Evolutionary conservation across 2,113 vertebrate species (phyloP).

Genomic region (Spermophilus dauricus): DNA sequence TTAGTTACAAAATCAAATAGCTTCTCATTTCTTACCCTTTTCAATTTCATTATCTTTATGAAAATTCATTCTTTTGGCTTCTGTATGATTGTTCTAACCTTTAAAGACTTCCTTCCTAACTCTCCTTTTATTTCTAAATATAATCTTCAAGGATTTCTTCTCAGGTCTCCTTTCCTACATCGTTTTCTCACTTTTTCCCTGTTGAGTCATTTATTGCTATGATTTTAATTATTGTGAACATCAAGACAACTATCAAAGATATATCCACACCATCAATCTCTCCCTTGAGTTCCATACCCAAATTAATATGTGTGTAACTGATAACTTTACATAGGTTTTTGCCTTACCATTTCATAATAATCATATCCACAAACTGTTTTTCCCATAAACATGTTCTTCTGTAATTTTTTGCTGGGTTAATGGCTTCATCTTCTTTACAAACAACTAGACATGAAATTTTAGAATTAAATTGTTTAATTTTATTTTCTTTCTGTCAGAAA

Average conservation of each 20-base stretch:
- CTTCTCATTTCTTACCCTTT: background rate
- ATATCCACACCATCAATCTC: background rate
- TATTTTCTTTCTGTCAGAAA: background rate
- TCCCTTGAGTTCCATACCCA: background rate
- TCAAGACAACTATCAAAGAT: background rate
- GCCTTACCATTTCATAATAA: background rate
- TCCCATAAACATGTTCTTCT: background rate
- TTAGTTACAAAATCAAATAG: background rate
- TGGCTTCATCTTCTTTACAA: background rate
- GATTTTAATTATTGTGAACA: background rate
- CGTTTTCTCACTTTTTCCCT: background rate
- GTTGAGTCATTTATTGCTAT: background rate
- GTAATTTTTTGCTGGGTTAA: constrained; percentile 2
- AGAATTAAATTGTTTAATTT: background rate
- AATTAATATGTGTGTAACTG: background rate
- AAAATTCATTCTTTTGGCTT: constrained; percentile 27
- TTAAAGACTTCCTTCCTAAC: background rate
- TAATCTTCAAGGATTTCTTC: background rate
- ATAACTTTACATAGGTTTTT: background rate
- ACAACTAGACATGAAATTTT: background rate
- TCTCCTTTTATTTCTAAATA: background rate
- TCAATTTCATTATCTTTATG: background rate
- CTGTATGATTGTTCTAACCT: background rate
- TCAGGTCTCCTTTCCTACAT: background rate
- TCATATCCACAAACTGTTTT: background rate